A percentile compares a stretch with the other conserved stretches of the same genome.
phyloP scores from a whole-genome alignment of 35 echinoderm and acorn worm species.

The Ophioderma brevispina region DNA sequence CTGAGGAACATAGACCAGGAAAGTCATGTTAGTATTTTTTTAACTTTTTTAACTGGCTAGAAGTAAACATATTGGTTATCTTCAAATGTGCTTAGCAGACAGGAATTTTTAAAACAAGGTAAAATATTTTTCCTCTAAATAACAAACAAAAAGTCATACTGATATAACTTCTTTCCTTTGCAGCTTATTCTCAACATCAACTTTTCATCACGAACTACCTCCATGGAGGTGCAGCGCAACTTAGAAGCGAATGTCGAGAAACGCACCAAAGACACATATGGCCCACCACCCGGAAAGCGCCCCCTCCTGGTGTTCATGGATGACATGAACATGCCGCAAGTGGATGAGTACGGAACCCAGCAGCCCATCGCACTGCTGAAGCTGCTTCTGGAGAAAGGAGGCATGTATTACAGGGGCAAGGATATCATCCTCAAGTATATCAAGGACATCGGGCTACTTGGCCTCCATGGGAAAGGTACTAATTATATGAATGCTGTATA shows the following conservation, averaged over 20 bases:
- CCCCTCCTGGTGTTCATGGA: conserved; percentile 96
- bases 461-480: conserved; percentile 97
- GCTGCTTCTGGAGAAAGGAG: conserved; percentile 94
- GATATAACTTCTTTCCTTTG: no score
- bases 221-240: conserved; percentile 99
- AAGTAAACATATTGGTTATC: no score
- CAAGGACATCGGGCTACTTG: conserved; percentile 90
- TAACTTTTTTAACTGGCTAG: no score
- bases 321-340: conserved; percentile 99
- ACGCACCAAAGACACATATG: conserved; percentile 97
- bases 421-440: conserved; percentile 98
- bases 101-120: no score
- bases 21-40: conserved; percentile 86
- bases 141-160: no score
- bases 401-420: conserved; percentile 98
- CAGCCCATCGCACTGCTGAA: conserved; percentile 97
- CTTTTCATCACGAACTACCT: conserved; percentile 97
- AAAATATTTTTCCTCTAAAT: no score
- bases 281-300: conserved; percentile 88
- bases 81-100: neutral
- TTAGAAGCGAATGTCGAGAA: conserved; percentile 99
- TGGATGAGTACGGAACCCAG: conserved; percentile 91
- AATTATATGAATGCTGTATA: no score
- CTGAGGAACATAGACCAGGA: conserved; percentile 95
- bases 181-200: conserved; percentile 98